These are phyloP conservation scores for Athene noctua DNA, from an alignment of 2,113 vertebrate species.

Conservation along the genomic window DNA sequence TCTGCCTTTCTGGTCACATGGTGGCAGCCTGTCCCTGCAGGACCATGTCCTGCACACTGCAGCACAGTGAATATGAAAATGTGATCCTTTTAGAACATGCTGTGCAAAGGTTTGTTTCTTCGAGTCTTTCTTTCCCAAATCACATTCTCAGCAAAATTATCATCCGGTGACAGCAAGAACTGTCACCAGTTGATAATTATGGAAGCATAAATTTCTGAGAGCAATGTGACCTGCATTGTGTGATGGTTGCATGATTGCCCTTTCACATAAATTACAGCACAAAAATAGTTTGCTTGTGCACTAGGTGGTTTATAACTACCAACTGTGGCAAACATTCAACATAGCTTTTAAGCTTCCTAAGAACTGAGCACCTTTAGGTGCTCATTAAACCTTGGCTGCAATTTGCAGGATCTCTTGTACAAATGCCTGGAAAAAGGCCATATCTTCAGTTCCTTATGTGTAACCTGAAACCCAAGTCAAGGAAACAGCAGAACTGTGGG, in stretches of 20 bases:
- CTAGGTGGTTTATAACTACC: background rate
- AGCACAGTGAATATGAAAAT: accelerated
- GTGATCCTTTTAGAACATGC: accelerated
- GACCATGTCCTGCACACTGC: accelerated
- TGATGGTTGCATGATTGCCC: background rate
- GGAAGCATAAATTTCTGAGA: background rate
- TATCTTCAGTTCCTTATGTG: background rate
- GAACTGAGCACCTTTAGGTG: background rate
- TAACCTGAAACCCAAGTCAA: background rate
- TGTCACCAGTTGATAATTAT: background rate
- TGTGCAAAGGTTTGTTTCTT: accelerated
- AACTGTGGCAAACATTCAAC: background rate
- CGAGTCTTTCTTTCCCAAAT: accelerated
- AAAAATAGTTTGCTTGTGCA: background rate
- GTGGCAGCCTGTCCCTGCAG: background rate
- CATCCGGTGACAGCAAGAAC: no score
- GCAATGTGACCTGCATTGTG: background rate
- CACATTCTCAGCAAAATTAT: background rate
- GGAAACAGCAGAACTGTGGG: background rate
- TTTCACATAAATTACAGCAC: accelerated
- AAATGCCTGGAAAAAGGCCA: no score
- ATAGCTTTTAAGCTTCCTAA: background rate
- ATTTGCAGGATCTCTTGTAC: background rate
- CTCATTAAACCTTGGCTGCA: accelerated
- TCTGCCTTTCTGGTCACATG: background rate